Conservation (phyloP, 2,888 invertebrate genomes). For the Heliconius sara region DNA sequence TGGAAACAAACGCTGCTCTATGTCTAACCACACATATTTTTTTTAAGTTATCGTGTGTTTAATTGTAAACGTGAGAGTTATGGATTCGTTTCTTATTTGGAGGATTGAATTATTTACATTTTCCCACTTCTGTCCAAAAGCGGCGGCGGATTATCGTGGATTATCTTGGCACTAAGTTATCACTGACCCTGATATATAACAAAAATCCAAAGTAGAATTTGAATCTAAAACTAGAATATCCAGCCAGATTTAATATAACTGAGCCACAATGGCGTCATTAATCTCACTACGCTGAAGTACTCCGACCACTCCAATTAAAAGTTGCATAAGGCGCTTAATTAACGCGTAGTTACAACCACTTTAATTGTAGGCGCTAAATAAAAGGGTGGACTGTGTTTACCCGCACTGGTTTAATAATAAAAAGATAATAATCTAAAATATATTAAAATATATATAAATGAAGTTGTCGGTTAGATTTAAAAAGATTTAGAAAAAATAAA, state of each 20-base stretch:
- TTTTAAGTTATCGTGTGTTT: too few relatives aligned
- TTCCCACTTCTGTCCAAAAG: background rate
- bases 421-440: background rate
- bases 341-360: background rate
- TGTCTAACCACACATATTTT: too few relatives aligned
- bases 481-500: too few relatives aligned
- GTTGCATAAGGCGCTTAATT: slow-evolving; percentile 18
- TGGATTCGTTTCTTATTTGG: background rate
- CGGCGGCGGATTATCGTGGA: too few relatives aligned
- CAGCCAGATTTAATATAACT: background rate
- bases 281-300: background rate
- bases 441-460: too few relatives aligned
- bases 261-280: background rate
- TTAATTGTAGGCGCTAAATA: background rate
- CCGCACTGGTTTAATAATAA: background rate
- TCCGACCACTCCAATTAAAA: slow-evolving; percentile 28
- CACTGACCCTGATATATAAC: background rate
- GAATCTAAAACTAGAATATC: background rate
- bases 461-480: background rate
- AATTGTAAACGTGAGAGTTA: background rate
- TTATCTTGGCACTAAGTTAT: background rate
- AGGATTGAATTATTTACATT: background rate
- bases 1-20: too few relatives aligned
- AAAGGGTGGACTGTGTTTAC: background rate
- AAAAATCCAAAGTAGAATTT: background rate